phyloP scores from a whole-genome alignment of 2,888 invertebrate species.

The Hoplodrina ambigua region DNA sequence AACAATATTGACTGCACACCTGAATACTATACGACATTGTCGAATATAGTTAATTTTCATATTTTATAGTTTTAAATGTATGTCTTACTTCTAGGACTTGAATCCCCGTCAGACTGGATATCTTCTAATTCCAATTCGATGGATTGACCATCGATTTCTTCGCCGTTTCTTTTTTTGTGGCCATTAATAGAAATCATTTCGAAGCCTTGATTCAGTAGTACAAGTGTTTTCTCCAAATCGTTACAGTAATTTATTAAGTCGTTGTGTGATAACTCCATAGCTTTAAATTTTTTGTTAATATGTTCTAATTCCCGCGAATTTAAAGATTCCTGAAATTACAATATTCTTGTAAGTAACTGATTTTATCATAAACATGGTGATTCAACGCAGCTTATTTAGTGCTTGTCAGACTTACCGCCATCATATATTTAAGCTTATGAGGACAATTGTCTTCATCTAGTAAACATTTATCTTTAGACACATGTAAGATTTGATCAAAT shows the following conservation, averaged over 20 bases:
- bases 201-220: slow-evolving; percentile 81
- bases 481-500: slow-evolving; percentile 81
- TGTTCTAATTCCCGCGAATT: slow-evolving; percentile 77
- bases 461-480: slow-evolving; percentile 78
- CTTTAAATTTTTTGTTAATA: slow-evolving; percentile 75
- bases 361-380: neutral
- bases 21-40: no score
- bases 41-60: no score
- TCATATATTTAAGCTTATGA: slow-evolving; percentile 79
- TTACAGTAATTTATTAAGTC: slow-evolving; percentile 77
- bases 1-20: no score
- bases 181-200: slow-evolving; percentile 62
- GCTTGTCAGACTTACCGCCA: slow-evolving; percentile 70
- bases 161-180: slow-evolving; percentile 51
- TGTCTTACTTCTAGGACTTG: slow-evolving; percentile 73
- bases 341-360: neutral
- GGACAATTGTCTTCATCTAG: slow-evolving; percentile 77
- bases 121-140: slow-evolving; percentile 77
- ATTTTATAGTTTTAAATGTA: neutral
- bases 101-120: slow-evolving; percentile 80
- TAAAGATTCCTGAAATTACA: slow-evolving; percentile 75
- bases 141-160: slow-evolving; percentile 48
- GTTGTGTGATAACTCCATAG: slow-evolving; percentile 75
- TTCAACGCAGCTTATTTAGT: neutral
- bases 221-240: slow-evolving; percentile 78